phyloP scores from a whole-genome alignment of 1,140 invertebrate species.

The Apis laboriosa region DNA sequence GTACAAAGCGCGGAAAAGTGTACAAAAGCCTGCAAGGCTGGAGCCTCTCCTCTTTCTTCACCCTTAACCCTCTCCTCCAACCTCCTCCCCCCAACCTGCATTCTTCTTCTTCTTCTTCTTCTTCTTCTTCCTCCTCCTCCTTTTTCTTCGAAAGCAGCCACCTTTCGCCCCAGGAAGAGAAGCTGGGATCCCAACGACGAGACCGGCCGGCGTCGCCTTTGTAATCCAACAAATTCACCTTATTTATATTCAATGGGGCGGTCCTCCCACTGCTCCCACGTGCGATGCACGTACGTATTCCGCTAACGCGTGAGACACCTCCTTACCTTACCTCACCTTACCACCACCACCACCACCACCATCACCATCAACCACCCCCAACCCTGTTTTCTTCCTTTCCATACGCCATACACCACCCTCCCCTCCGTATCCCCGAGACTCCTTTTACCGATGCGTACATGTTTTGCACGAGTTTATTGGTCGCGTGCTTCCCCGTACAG shows the following conservation, averaged over 20 bases:
- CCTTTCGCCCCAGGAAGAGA: not conserved
- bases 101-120: not conserved
- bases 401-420: no score
- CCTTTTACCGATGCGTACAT: constrained; percentile 57
- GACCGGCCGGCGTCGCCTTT: constrained; percentile 43
- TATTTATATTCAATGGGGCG: constrained; percentile 70
- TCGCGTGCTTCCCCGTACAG: constrained; percentile 53
- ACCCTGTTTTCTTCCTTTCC: no score
- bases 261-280: constrained; percentile 57
- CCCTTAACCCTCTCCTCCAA: constrained; percentile 1
- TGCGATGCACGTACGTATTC: constrained; percentile 68
- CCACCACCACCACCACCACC: not conserved
- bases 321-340: not conserved
- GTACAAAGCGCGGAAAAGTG: constrained; percentile 63
- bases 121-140: not conserved
- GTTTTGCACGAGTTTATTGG: constrained; percentile 65
- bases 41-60: constrained; percentile 47
- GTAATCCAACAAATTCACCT: constrained; percentile 70
- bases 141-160: not conserved
- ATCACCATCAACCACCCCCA: not conserved
- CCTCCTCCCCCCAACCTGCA: no score
- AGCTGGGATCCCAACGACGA: constrained; percentile 4
- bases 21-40: constrained; percentile 51
- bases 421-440: constrained; percentile 2
- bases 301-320: constrained; percentile 60